Percentiles rank a stretch among this genome's conserved stretches.
Conservation (phyloP, 53 echinoderm and acorn worm genomes). For the Mesocentrotus franciscanus region DNA sequence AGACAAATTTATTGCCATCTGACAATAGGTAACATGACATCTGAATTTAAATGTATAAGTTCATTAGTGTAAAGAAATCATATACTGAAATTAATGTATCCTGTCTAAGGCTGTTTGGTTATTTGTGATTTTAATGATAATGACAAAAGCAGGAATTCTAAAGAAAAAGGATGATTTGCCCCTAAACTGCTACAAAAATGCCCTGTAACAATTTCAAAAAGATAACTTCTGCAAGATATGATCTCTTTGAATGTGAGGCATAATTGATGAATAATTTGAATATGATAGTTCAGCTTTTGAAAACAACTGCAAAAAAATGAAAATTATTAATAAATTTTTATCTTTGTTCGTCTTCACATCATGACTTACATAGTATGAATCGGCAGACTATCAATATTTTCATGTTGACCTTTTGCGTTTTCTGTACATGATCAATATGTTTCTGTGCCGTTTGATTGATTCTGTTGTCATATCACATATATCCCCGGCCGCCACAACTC, state of each 20-base stretch:
- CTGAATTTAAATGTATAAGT: not conserved
- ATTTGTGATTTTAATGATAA: too few species aligned
- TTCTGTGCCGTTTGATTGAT: slow-evolving; percentile 43
- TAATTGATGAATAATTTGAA: not conserved
- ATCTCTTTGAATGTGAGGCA: not conserved
- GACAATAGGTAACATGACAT: not conserved
- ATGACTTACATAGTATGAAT: not conserved
- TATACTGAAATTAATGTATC: too few species aligned
- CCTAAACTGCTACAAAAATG: too few species aligned
- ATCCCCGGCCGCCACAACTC: slow-evolving; percentile 38
- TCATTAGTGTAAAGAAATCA: too few species aligned
- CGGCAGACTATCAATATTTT: not conserved
- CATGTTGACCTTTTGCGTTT: slow-evolving; percentile 26
- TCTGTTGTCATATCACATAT: slow-evolving; percentile 28
- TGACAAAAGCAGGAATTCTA: too few species aligned
- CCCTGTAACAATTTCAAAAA: too few species aligned
- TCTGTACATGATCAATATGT: slow-evolving; percentile 46
- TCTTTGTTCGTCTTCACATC: too few species aligned
- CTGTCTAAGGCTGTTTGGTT: too few species aligned
- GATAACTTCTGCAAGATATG: not conserved
- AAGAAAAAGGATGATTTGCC: too few species aligned
- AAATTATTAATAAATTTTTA: too few species aligned
- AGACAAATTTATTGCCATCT: too few species aligned
- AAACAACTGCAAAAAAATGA: too few species aligned
- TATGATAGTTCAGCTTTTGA: not conserved